phyloP scores from a whole-genome alignment of 1,140 invertebrate genomes.

The Drosophila pectinifera region DNA sequence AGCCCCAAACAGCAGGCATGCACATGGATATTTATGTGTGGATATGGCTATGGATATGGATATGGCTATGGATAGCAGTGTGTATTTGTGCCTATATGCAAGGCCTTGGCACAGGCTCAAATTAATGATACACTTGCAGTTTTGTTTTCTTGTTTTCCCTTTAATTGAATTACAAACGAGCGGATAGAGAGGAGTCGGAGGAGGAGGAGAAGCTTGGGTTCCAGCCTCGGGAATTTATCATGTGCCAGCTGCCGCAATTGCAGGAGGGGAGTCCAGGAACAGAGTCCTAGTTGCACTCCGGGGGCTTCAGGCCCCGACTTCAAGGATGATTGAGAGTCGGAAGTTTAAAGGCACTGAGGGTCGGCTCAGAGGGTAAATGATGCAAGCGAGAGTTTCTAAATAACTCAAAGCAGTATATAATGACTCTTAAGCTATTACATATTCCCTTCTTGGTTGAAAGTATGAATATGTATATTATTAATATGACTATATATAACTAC shows the following conservation, averaged over 20 bases:
- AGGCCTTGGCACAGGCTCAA: slow-evolving; percentile 60
- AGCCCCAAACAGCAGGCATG: slow-evolving; percentile 67
- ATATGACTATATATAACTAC: neutral
- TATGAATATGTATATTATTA: too few species aligned
- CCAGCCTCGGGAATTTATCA: slow-evolving; percentile 40
- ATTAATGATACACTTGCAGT: slow-evolving; percentile 80
- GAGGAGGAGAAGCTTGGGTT: neutral
- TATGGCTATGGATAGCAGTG: slow-evolving; percentile 9
- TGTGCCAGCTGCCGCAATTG: slow-evolving; percentile 52
- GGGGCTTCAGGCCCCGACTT: slow-evolving; percentile 1
- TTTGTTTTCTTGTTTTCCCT: slow-evolving; percentile 58
- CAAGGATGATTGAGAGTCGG: slow-evolving; percentile 24
- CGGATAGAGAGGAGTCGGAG: slow-evolving; percentile 1
- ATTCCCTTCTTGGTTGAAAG: neutral
- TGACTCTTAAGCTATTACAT: neutral
- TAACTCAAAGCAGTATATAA: neutral
- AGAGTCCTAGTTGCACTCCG: slow-evolving; percentile 37
- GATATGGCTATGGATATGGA: slow-evolving; percentile 24
- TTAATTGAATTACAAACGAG: slow-evolving; percentile 73
- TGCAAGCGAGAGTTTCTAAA: neutral
- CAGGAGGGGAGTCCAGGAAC: slow-evolving; percentile 4
- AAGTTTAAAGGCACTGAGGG: slow-evolving; percentile 15
- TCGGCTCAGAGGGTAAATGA: neutral
- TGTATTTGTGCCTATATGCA: slow-evolving; percentile 9
- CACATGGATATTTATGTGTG: slow-evolving; percentile 60